These are phyloP conservation scores for Takifugu flavidus DNA, from an alignment of 2,113 vertebrate genomes.

Conservation along the genomic window DNA sequence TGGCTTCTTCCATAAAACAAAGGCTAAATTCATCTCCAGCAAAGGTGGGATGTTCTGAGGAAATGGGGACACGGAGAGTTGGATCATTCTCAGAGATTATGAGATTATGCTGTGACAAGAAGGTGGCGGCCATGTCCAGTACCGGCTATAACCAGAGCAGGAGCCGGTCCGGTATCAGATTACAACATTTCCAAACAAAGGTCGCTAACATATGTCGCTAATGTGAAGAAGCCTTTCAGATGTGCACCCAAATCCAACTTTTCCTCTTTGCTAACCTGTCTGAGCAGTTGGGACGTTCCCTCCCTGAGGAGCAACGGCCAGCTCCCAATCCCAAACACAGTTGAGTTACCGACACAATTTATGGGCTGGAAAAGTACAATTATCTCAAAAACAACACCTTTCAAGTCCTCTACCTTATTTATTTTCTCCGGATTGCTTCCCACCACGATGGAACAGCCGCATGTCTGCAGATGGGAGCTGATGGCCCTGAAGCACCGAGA, in stretches of 20 bases:
- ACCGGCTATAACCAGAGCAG: too few relatives aligned
- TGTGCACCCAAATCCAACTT: background rate
- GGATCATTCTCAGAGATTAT: too few relatives aligned
- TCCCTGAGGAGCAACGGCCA: background rate
- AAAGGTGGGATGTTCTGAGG: too few relatives aligned
- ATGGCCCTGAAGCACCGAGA: slow-evolving; percentile 81
- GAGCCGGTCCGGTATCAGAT: too few relatives aligned
- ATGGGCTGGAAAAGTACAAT: slow-evolving; percentile 9
- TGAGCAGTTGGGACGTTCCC: background rate
- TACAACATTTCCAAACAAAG: too few relatives aligned
- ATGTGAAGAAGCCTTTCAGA: background rate
- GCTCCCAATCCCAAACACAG: background rate
- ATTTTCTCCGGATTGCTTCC: slow-evolving; percentile 97
- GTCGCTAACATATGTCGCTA: too few relatives aligned
- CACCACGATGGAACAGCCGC: slow-evolving; percentile 94
- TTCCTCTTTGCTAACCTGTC: background rate
- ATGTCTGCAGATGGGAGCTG: slow-evolving; percentile 96
- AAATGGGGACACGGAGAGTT: too few relatives aligned
- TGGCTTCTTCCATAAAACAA: too few relatives aligned
- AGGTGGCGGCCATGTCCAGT: too few relatives aligned
- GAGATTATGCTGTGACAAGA: too few relatives aligned
- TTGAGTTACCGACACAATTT: slow-evolving; percentile 5
- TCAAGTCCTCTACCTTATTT: slow-evolving; percentile 84
- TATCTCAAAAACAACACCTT: slow-evolving; percentile 7
- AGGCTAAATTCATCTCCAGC: too few relatives aligned